Base-by-base conservation (phyloP, 64 coral and sea anemone species). In the Montipora cactus region DNA sequence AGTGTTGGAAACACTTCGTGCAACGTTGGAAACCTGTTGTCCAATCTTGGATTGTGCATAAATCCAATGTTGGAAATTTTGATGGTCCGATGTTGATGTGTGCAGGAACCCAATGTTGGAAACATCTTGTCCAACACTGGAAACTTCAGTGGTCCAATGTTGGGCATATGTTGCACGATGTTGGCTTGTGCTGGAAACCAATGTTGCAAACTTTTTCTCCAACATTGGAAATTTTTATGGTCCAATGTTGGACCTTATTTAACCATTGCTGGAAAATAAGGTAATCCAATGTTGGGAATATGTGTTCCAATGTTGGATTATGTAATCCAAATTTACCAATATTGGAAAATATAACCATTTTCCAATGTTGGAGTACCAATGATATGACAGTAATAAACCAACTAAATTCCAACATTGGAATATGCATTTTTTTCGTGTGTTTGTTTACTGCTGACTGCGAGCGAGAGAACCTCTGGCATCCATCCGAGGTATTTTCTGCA, bases 351-450 rank as follows among this genome's bases (percentile, higher is more conserved):
- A 58, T 81, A 81, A 57, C 52, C 52, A 57, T 57, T 57, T 57
- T 7, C 52, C 52, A 57, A 57, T 10, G 81, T 84, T 84, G 81
- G 81, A 62, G 28, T 28, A 59, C 82, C 82, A 86, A 86, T 68
- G 61, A 80, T 80, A 53, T 6, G 47, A 47, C 37, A 47, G 20
- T 49, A 86, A 50, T 46, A 14, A 46, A 68, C 82, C 82, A 86
- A 86, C 19, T 47, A 86, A 6, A n/a, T 67, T 21, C 82, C 82
- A 86, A 86, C 37, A 49, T 86, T 86, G 82, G 59, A 86, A 86
- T 37, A 86, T 72, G 47, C 44, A 68, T 62, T 69, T 86, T 86
- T 69, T 86, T 86, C 61, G 62, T 74, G 70, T 74, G 70, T 28
- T 28, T 25, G 25, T 37, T 37, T 37, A 37, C 28, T 37, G 28